Evolutionary conservation across 1,140 invertebrate genomes (phyloP), one percentile per base, ranked within the genome.

Genomic region (Diorhabda elongata): DNA sequence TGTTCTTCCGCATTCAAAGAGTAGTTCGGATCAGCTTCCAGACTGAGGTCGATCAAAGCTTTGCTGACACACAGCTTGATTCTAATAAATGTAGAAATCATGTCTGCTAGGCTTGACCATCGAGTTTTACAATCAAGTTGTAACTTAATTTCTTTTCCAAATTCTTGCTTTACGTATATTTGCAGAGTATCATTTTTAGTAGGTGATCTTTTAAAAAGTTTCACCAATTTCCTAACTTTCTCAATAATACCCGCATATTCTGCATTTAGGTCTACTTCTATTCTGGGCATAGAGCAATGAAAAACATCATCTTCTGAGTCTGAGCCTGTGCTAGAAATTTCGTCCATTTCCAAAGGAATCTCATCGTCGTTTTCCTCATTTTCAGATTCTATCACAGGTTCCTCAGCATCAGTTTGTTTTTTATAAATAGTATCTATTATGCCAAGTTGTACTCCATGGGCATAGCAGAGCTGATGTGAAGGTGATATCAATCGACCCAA

Each of bases 351-450:
- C 26, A n/a, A 26, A 68, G 66, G 9, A 60, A 67, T 67, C 26
- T 68, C 60, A 63, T 63, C 60, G 45, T 42, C 52, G 43, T 69
- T 42, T 56, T 65, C 56, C 42, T 63, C 60, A 41, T 69, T 45
- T 58, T 70, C 61, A 45, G 65, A 70, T 43, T 63, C 44, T 57
- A 61, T 58, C 2, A 56, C 52, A 56, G 56, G 3, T 61, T 67
- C 47, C 58, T 68, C 59, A 62, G 11, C 60, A 68, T 68, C 59
- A 68, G 60, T 52, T 65, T 65, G 44, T 59, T 69, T 69, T 58
- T 69, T 69, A 65, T 69, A 65, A 59, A 69, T 65, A 2, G 44
- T 44, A 58, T 59, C 68, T 64, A 65, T 64, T 64, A 69, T 57
- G 42, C 47, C 68, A 57, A 69, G 56, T 65, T 69, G 62, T 41